Evolutionary conservation across 2,797 vertebrate genomes (phyloP), one percentile per base, ranked within the genome.

Genomic region (Poeciliopsis paucimaculata): DNA sequence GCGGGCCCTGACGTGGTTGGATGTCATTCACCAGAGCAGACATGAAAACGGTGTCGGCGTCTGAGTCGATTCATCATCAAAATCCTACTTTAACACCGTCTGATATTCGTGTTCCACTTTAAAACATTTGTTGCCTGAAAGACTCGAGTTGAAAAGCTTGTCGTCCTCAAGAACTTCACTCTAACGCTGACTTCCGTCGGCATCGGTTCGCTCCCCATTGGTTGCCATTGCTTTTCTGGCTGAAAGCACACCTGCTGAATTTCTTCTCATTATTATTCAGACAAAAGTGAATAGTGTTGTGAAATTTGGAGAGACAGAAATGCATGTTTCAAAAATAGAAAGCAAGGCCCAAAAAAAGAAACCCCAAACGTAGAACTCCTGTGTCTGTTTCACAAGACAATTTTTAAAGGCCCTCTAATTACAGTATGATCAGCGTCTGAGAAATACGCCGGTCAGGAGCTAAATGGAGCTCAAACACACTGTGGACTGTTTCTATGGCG

Each of bases 241-340:
- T 80, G 73, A 87, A 88, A 88, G 84, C 62, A 87, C 72, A 89
- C 79, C 80, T 81, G 81, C 64, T 76, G 75, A 73, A 78, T 80
- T 82, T 70, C 73, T 72, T 86, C 81, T 89, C 78, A 82, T 53
- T 53, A 10, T 83, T 87, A 84, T 87, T 84, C 81, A 79, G 76
- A 11, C 2, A n/a, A 5, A 49, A 83, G 83, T 88, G 87, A 87
- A 71, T 76, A 83, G 83, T 82, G 78, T 78, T 77, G 75, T 53
- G 72, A 45, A 77, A 73, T 70, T 75, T 16, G 16, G 72, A 79
- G 66, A 83, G 82, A 80, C 62, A 55, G 46, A 83, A 77, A 86
- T 70, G 66, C 55, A 34, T 45, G 16, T 79, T 57, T 77, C 2
- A 3, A 70, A 71, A 45, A 28, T 8, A 28, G n/a, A 45, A n/a